These are phyloP conservation scores for Puma concolor DNA, from an alignment of 2,113 vertebrate genomes.

Conservation along the genomic window DNA sequence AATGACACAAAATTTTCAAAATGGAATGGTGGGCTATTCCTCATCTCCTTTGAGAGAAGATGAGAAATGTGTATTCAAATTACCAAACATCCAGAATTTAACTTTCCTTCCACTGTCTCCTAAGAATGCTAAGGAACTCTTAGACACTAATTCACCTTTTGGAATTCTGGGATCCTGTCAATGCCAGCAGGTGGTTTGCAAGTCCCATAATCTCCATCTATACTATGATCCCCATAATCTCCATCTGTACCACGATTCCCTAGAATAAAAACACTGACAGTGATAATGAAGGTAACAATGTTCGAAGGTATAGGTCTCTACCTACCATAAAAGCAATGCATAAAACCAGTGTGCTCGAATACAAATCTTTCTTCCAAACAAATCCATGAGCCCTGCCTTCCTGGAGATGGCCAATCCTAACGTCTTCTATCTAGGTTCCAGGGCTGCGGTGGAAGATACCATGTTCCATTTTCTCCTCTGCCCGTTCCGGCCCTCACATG, in stretches of 20 bases:
- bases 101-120: background rate
- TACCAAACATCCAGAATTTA: background rate
- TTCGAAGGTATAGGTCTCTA: background rate
- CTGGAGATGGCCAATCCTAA: background rate
- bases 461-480: background rate
- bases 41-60: background rate
- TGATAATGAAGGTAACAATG: background rate
- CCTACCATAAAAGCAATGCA: background rate
- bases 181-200: background rate
- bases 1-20: background rate
- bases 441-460: background rate
- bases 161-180: background rate
- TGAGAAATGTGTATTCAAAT: background rate
- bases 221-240: background rate
- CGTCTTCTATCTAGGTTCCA: background rate
- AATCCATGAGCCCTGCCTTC: background rate
- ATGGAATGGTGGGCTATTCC: background rate
- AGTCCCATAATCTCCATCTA: background rate
- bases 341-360: background rate
- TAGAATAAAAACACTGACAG: background rate
- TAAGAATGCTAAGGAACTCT: background rate
- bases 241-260: background rate
- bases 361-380: background rate
- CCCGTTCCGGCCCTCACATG: background rate
- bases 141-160: background rate